These are phyloP conservation scores for Eudemis profundana DNA, from an alignment of 2,888 invertebrate genomes.

Conservation along the genomic window DNA sequence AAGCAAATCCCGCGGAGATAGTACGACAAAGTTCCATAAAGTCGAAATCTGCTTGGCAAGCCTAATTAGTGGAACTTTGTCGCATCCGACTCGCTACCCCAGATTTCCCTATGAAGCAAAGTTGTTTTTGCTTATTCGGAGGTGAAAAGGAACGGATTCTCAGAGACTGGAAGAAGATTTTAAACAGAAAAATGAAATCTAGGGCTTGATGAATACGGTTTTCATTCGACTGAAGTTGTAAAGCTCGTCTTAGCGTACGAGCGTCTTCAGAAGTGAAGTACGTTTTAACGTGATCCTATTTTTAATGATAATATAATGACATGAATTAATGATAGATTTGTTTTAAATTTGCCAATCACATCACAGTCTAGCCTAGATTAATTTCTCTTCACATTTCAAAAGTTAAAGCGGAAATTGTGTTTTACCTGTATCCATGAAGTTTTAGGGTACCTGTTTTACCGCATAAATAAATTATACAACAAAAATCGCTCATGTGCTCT, in stretches of 20 bases:
- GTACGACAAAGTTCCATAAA: slow-evolving; percentile 31
- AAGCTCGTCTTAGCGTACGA: not conserved
- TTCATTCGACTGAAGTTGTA: not conserved
- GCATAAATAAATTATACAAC: too few relatives aligned
- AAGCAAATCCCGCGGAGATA: slow-evolving; percentile 16
- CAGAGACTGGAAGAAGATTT: not conserved
- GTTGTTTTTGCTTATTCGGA: slow-evolving; percentile 42
- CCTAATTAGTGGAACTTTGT: slow-evolving; percentile 42
- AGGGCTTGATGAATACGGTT: not conserved
- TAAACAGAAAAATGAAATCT: slow-evolving; percentile 15
- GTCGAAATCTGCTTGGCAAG: slow-evolving; percentile 39
- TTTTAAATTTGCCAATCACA: too few relatives aligned
- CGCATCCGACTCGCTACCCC: slow-evolving; percentile 40
- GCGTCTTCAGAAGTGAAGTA: slow-evolving; percentile 19
- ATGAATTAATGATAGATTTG: too few relatives aligned
- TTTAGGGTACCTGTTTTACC: too few relatives aligned
- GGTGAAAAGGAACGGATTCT: slow-evolving; percentile 30
- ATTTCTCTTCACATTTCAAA: too few relatives aligned
- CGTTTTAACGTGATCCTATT: slow-evolving; percentile 22
- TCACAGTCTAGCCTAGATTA: too few relatives aligned
- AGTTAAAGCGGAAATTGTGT: too few relatives aligned
- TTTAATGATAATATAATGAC: not conserved
- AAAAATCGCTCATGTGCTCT: too few relatives aligned
- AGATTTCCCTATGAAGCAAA: slow-evolving; percentile 40
- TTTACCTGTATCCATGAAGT: too few relatives aligned